phyloP scores from a whole-genome alignment of 2,888 invertebrate genomes.

The Spisula solida region DNA sequence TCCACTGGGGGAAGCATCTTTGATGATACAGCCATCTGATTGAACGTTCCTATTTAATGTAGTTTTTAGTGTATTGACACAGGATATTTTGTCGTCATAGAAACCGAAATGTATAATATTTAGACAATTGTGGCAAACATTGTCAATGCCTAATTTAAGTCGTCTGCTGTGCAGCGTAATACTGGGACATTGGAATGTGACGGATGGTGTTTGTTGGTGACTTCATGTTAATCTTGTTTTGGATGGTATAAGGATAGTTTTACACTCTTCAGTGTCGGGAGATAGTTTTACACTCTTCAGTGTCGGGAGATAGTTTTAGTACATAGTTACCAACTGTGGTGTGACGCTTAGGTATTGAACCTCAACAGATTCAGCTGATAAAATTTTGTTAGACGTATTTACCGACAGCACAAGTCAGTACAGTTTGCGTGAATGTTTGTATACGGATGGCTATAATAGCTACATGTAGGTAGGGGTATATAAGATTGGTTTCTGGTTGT shows the following conservation, averaged over 20 bases:
- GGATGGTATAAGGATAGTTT: background rate
- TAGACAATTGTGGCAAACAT: background rate
- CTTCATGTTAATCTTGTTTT: background rate
- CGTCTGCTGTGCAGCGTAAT: background rate
- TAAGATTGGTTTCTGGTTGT: background rate
- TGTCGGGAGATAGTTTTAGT: background rate
- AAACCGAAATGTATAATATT: conserved; percentile 22
- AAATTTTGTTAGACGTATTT: background rate
- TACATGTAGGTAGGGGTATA: background rate
- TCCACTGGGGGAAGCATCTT: background rate
- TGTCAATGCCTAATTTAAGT: background rate
- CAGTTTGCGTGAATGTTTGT: background rate
- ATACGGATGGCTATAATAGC: too few relatives aligned
- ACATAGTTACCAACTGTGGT: background rate
- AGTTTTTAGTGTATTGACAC: conserved; percentile 12
- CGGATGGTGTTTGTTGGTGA: background rate
- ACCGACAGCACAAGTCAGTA: background rate
- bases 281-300: background rate
- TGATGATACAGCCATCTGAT: background rate
- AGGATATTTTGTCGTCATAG: conserved; percentile 17
- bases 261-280: background rate
- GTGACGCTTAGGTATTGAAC: background rate
- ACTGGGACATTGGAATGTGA: conserved; percentile 16
- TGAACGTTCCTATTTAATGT: background rate
- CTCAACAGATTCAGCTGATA: too few relatives aligned